Evolutionary conservation across 2,888 invertebrate genomes (phyloP).

Genomic region (Sericinus montela): DNA sequence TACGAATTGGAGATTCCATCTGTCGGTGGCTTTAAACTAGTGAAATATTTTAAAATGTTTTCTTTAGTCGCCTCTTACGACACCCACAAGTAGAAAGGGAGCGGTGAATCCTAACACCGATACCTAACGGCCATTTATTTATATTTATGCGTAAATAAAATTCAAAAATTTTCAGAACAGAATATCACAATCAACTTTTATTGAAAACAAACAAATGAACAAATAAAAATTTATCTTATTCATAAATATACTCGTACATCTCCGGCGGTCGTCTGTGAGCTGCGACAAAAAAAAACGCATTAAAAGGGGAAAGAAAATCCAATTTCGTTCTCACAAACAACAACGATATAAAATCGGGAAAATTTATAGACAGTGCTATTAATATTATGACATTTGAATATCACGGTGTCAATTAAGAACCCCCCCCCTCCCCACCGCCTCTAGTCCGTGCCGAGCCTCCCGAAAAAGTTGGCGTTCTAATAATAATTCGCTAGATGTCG

Average conservation of each 20-base stretch:
- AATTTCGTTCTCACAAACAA: conserved; percentile 15
- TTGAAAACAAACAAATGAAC: neutral
- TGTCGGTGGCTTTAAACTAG: too few species aligned
- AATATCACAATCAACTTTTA: too few species aligned
- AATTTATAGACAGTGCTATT: conserved; percentile 16
- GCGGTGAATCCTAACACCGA: too few species aligned
- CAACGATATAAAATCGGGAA: conserved; percentile 14
- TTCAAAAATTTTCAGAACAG: too few species aligned
- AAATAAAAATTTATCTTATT: conserved; percentile 6
- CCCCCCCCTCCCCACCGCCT: neutral
- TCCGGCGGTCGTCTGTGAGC: neutral
- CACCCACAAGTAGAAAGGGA: too few species aligned
- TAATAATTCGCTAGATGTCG: conserved; percentile 70
- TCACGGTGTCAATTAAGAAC: conserved; percentile 60
- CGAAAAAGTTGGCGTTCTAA: conserved; percentile 29
- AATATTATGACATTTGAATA: conserved; percentile 48
- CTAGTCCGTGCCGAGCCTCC: neutral
- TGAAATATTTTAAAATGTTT: too few species aligned
- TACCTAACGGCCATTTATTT: too few species aligned
- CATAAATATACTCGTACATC: too few species aligned
- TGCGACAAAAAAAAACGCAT: conserved; percentile 23
- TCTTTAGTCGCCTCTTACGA: too few species aligned
- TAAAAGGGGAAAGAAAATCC: conserved; percentile 7
- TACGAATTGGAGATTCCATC: too few species aligned
- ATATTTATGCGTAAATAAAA: too few species aligned